Percentiles rank a stretch among this genome's conserved stretches.
Conservation (phyloP, 2,888 invertebrate genomes). For the Macrosiphum euphorbiae region DNA sequence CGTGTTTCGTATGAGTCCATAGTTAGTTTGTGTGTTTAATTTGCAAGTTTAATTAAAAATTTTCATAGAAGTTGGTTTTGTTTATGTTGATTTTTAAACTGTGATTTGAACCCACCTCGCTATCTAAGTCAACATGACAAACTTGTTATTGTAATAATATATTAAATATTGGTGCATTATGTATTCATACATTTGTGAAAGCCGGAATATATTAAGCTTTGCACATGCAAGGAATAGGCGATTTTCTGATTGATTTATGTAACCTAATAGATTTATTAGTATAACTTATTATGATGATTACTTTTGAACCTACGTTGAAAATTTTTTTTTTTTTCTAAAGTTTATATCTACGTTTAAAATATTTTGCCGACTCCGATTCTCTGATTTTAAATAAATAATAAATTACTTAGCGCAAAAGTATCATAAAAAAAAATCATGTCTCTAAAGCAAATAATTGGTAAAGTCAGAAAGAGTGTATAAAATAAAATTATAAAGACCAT, state of each 20-base stretch:
- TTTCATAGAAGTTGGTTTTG: neutral
- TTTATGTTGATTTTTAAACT: neutral
- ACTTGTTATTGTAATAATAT: neutral
- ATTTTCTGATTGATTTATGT: neutral
- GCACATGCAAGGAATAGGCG: neutral
- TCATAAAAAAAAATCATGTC: neutral
- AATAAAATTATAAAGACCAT: neutral
- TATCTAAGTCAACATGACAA: neutral
- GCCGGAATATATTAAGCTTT: neutral
- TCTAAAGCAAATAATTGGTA: neutral
- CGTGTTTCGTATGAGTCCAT: conserved; percentile 27
- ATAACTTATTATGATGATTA: neutral
- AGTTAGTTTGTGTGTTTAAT: conserved; percentile 42
- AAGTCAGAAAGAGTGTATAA: neutral
- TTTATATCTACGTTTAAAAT: neutral
- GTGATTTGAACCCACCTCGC: neutral
- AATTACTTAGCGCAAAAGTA: neutral
- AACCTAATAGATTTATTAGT: neutral
- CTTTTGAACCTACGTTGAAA: neutral
- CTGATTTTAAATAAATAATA: neutral
- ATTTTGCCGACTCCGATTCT: neutral
- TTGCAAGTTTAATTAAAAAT: conserved; percentile 58
- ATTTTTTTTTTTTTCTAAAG: neutral
- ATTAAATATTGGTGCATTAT: neutral
- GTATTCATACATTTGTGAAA: neutral